phyloP scores from a whole-genome alignment of 2,797 vertebrate species.

The Gambusia yucatana region DNA sequence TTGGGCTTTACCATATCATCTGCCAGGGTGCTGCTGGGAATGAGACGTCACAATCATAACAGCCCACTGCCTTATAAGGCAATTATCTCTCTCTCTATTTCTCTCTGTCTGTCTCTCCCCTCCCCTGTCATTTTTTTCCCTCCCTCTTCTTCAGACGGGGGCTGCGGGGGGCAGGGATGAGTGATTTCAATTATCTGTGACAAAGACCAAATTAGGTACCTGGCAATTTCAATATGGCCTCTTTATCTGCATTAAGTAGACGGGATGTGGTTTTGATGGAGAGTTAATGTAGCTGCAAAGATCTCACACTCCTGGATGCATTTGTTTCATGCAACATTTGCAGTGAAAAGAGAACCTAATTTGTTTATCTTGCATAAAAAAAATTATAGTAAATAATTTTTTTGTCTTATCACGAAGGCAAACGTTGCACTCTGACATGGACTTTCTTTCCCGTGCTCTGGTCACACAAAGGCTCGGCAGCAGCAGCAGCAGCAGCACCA shows the following conservation, averaged over 20 bases:
- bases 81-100: constrained; percentile 60
- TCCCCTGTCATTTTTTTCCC: constrained; percentile 5
- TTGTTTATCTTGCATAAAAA: background rate
- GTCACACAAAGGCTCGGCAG: constrained; percentile 51
- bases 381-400: constrained; percentile 14
- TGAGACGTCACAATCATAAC: constrained; percentile 73
- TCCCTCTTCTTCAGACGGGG: constrained; percentile 39
- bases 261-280: constrained; percentile 65
- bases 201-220: constrained; percentile 82
- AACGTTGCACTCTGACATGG: constrained; percentile 16
- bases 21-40: constrained; percentile 77
- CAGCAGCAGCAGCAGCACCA: constrained; percentile 2
- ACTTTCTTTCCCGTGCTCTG: constrained; percentile 61
- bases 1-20: constrained; percentile 77
- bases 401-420: constrained; percentile 21
- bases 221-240: constrained; percentile 75
- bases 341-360: background rate
- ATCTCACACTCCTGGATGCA: constrained; percentile 19
- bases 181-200: constrained; percentile 78
- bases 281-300: constrained; percentile 42
- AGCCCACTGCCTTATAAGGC: constrained; percentile 79
- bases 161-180: constrained; percentile 65
- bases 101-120: constrained; percentile 24
- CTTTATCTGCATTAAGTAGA: constrained; percentile 62
- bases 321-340: constrained; percentile 20